phyloP scores from a whole-genome alignment of 2,888 invertebrate genomes.

The Phortica magna region DNA sequence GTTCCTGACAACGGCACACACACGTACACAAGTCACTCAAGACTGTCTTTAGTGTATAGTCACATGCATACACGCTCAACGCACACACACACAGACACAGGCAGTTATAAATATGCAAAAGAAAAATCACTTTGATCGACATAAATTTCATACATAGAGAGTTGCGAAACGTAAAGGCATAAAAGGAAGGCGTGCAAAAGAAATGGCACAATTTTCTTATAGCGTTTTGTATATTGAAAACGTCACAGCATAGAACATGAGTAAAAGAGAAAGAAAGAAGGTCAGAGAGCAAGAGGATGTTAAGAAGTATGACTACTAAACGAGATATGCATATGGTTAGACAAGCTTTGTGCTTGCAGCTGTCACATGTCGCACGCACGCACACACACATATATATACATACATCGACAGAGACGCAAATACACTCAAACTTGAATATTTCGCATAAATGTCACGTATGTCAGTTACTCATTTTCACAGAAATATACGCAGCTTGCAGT shows the following conservation, averaged over 20 bases:
- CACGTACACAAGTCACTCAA: conserved; percentile 46
- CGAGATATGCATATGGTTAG: neutral
- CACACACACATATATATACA: conserved; percentile 41
- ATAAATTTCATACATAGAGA: conserved; percentile 18
- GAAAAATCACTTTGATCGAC: conserved; percentile 28
- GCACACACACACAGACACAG: neutral
- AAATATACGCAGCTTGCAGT: conserved; percentile 54
- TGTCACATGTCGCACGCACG: conserved; percentile 65
- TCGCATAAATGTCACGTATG: conserved; percentile 78
- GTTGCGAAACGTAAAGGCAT: neutral
- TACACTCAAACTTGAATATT: conserved; percentile 51
- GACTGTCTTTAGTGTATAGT: conserved; percentile 7
- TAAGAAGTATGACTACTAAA: no score
- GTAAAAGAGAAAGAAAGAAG: no score
- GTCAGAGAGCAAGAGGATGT: no score
- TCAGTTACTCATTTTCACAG: conserved; percentile 71
- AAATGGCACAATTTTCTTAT: neutral
- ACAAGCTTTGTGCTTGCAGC: conserved; percentile 55
- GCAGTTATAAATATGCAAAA: conserved; percentile 19
- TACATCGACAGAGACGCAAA: neutral
- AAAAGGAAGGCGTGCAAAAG: conserved; percentile 4
- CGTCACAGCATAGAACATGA: no score
- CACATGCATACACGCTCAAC: neutral
- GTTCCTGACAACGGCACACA: conserved; percentile 22
- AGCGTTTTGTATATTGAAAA: neutral